phyloP scores from a whole-genome alignment of 2,888 invertebrate species.

The Lacanobia oleracea region DNA sequence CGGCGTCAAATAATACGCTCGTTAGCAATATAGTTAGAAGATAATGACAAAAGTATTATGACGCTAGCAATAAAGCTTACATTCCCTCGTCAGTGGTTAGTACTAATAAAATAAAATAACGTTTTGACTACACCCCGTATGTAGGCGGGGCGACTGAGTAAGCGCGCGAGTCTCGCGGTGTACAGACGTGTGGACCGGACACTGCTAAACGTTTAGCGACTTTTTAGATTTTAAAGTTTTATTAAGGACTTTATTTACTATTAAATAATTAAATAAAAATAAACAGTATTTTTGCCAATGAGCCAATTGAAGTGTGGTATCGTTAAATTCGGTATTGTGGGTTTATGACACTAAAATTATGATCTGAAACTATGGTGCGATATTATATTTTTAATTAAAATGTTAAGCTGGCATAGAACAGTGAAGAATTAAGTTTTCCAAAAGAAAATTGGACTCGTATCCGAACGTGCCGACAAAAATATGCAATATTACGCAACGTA shows the following conservation, averaged over 20 bases:
- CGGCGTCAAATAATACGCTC: constrained; percentile 49
- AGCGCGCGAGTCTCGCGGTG: constrained; percentile 75
- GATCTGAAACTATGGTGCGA: neutral
- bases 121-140: constrained; percentile 87
- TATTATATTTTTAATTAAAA: neutral
- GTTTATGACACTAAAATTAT: constrained; percentile 1
- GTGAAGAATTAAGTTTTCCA: neutral
- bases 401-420: neutral
- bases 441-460: neutral
- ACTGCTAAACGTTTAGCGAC: constrained; percentile 59
- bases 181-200: constrained; percentile 75
- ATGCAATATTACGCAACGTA: constrained; percentile 7
- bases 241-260: too few relatives aligned
- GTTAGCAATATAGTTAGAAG: constrained; percentile 39
- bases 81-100: constrained; percentile 79
- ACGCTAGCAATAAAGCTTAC: constrained; percentile 83
- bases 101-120: constrained; percentile 85
- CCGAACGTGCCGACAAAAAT: constrained; percentile 26
- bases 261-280: neutral
- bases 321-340: neutral
- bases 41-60: constrained; percentile 81
- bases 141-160: constrained; percentile 86
- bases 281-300: constrained; percentile 29
- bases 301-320: constrained; percentile 17
- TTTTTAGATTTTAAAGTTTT: constrained; percentile 2